Percentiles rank a stretch among this genome's conserved stretches.
phyloP scores from a whole-genome alignment of 1,140 invertebrate genomes.

The Sycobia sp. region DNA sequence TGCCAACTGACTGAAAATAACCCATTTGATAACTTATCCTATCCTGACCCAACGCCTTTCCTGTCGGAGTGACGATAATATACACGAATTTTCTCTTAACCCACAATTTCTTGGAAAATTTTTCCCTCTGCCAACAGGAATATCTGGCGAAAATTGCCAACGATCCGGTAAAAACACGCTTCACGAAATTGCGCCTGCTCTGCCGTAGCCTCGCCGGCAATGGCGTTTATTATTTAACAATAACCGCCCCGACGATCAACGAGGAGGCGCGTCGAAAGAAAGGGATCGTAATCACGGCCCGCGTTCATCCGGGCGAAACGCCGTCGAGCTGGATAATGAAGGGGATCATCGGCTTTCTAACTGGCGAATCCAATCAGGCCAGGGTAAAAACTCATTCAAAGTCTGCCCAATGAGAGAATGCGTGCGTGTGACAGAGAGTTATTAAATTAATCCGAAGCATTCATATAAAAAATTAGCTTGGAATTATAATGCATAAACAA shows the following conservation, averaged over 20 bases:
- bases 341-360: conserved; percentile 89
- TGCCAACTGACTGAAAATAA: too few species aligned
- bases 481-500: too few species aligned
- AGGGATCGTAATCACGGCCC: conserved; percentile 84
- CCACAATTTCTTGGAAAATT: conserved; percentile 10
- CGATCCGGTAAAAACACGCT: conserved; percentile 80
- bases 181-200: conserved; percentile 78
- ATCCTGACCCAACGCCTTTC: too few species aligned
- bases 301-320: conserved; percentile 95
- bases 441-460: too few species aligned
- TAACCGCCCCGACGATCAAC: conserved; percentile 73
- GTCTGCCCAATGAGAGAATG: too few species aligned
- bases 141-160: conserved; percentile 72
- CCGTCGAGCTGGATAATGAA: conserved; percentile 98
- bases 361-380: conserved; percentile 78
- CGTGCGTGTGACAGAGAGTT: too few species aligned
- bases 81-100: too few species aligned
- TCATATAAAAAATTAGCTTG: too few species aligned
- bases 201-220: conserved; percentile 89
- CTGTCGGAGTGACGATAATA: too few species aligned
- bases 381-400: conserved; percentile 52
- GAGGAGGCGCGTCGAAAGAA: conserved; percentile 68
- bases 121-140: conserved; percentile 64
- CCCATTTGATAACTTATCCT: too few species aligned
- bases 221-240: conserved; percentile 89